Conservation (phyloP, 2,113 vertebrate species). For the Amia ocellicauda region DNA sequence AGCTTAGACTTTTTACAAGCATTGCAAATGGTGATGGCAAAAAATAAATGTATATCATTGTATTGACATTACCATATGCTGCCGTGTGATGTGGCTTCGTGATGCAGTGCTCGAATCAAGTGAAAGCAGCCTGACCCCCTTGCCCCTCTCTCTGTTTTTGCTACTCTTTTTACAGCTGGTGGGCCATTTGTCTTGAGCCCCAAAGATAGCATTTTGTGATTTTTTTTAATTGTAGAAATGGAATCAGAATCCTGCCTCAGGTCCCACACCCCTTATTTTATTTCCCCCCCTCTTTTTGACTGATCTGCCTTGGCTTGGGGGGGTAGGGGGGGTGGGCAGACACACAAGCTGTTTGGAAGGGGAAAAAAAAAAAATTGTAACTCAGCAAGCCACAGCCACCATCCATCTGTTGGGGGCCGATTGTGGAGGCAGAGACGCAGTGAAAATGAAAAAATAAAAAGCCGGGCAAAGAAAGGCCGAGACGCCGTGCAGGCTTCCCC, state of each 20-base stretch:
- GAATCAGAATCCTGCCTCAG: conserved; percentile 49
- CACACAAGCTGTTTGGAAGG: conserved; percentile 53
- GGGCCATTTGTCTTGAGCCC: neutral
- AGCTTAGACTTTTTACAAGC: too few relatives aligned
- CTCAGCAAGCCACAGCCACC: conserved; percentile 69
- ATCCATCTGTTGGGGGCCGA: conserved; percentile 86
- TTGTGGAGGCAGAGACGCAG: conserved; percentile 73
- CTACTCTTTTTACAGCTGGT: conserved; percentile 13
- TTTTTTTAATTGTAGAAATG: too few relatives aligned
- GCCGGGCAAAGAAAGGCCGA: neutral
- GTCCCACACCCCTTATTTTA: conserved; percentile 46
- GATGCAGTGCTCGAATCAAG: conserved; percentile 1
- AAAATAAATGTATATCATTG: neutral
- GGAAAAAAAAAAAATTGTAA: conserved; percentile 50
- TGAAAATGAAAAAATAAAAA: conserved; percentile 40
- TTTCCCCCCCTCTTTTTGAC: conserved; percentile 28
- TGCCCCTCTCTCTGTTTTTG: neutral
- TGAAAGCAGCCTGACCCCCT: conserved; percentile 24
- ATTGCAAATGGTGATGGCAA: too few relatives aligned
- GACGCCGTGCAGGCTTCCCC: conserved; percentile 51
- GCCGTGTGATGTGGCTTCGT: neutral
- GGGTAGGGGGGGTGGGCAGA: conserved; percentile 26
- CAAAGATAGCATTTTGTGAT: neutral
- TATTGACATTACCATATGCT: neutral
- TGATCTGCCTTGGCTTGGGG: conserved; percentile 42